Evolutionary conservation across 2,797 vertebrate species (phyloP).

Genomic region (Sitta carolinensis): DNA sequence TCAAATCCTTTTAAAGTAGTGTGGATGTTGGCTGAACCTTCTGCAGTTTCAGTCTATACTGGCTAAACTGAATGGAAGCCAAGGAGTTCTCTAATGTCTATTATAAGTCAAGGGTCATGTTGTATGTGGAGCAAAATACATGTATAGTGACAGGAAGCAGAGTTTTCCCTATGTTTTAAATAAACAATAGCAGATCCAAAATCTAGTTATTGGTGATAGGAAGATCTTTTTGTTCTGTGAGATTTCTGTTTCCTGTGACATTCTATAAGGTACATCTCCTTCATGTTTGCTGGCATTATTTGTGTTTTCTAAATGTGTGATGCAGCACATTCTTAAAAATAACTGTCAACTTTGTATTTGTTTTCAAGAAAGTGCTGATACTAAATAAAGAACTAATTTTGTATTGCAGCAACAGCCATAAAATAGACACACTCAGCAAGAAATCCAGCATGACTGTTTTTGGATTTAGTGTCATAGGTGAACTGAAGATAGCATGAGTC

Average conservation of each 20-base stretch:
- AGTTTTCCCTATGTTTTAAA: not conserved
- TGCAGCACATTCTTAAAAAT: slow-evolving; percentile 53
- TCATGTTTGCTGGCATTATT: not conserved
- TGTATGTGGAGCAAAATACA: slow-evolving; percentile 30
- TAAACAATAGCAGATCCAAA: slow-evolving; percentile 21
- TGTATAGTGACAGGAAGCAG: slow-evolving; percentile 44
- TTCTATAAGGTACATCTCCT: slow-evolving; percentile 18
- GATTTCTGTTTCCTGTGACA: slow-evolving; percentile 56
- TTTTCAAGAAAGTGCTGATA: slow-evolving; percentile 54
- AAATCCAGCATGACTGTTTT: not conserved
- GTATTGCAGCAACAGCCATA: not conserved
- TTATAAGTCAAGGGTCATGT: slow-evolving; percentile 21
- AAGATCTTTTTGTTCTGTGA: slow-evolving; percentile 32
- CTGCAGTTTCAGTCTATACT: not conserved
- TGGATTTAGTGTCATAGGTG: slow-evolving; percentile 29
- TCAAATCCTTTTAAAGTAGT: not conserved
- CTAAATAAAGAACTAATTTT: slow-evolving; percentile 30
- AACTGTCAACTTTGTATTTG: slow-evolving; percentile 28
- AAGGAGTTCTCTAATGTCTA: not conserved
- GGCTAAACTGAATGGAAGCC: not conserved
- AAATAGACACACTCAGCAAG: not conserved
- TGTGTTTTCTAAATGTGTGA: slow-evolving; percentile 39
- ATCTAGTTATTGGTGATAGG: slow-evolving; percentile 13
- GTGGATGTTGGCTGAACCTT: slow-evolving; percentile 47
- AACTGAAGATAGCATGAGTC: not conserved